phyloP scores from a whole-genome alignment of 2,888 invertebrate genomes.

The Cheiracanthium punctorium region DNA sequence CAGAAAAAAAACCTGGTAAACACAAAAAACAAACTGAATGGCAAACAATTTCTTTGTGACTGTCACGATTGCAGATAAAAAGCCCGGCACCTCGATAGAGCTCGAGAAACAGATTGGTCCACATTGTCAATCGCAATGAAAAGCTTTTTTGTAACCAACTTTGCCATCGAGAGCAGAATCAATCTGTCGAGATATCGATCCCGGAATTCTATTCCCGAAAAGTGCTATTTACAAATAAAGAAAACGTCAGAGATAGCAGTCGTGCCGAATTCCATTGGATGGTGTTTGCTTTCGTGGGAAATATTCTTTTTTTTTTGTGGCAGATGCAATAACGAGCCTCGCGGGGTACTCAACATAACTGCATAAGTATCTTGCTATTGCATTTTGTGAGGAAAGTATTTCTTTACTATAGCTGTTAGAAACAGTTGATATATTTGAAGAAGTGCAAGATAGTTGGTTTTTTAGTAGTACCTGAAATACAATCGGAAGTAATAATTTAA shows the following conservation, averaged over 20 bases:
- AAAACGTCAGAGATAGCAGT: neutral
- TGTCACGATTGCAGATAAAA: neutral
- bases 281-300: neutral
- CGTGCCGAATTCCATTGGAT: neutral
- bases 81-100: neutral
- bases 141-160: slow-evolving; percentile 65
- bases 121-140: slow-evolving; percentile 62
- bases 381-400: too few relatives aligned
- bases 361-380: too few relatives aligned
- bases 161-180: slow-evolving; percentile 54
- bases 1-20: too few relatives aligned
- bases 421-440: too few relatives aligned
- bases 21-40: neutral
- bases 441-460: too few relatives aligned
- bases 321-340: too few relatives aligned
- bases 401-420: too few relatives aligned
- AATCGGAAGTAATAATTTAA: too few relatives aligned
- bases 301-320: too few relatives aligned
- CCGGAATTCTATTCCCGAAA: slow-evolving; percentile 4
- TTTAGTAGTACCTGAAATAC: too few relatives aligned
- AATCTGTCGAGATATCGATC: slow-evolving; percentile 64
- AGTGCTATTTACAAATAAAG: neutral
- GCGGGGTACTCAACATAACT: too few relatives aligned
- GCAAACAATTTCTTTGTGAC: neutral
- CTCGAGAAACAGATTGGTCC: slow-evolving; percentile 60